Base-by-base conservation (phyloP, 1,140 invertebrate genomes). In the Heliconius hewitsoni region DNA sequence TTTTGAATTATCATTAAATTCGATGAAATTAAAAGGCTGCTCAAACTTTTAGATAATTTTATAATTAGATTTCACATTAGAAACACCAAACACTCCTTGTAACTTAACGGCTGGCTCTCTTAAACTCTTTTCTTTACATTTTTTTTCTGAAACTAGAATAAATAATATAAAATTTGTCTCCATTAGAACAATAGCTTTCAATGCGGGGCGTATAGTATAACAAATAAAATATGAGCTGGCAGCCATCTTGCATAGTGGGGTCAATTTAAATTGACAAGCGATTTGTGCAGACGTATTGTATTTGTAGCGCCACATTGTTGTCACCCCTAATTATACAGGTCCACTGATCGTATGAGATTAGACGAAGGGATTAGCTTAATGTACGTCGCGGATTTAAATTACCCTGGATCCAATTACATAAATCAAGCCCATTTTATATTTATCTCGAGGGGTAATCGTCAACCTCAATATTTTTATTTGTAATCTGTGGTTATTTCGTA, bases 241-340 rank as follows among this genome's bases (percentile, higher is more conserved):
- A 79, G 92, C 90, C 92, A 93, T 93, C 89, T 92, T 94, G 89
- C 78, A 91, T 90, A 81, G 85, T 82, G 83, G 90, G 89, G 89
- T 93, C 89, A 92, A 92, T 93, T 93, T 92, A 92, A 93, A 92
- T 93, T 92, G 90, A 91, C 90, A 91, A 91, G 89, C 89, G 91
- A 89, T 91, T 89, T 90, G 84, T 87, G 86, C 89, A 89, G 87
- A 91, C 90, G 87, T 90, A 93, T 93, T 91, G 90, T 91, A 83
- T 86, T 82, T 85, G 83, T 78, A 82, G 86, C 80, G 84, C 84
- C 80, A 83, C 85, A 92, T 93, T 94, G 90, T 89, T 89, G 90
- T 90, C 89, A 86, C 91, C 91, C 89, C 89, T 92, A 93, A 91
- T 93, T 93, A 93, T 90, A 91, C 90, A 88, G 86, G 86, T 86